Base-by-base conservation (phyloP, 1,140 invertebrate species). In the Cydia fagiglandana region DNA sequence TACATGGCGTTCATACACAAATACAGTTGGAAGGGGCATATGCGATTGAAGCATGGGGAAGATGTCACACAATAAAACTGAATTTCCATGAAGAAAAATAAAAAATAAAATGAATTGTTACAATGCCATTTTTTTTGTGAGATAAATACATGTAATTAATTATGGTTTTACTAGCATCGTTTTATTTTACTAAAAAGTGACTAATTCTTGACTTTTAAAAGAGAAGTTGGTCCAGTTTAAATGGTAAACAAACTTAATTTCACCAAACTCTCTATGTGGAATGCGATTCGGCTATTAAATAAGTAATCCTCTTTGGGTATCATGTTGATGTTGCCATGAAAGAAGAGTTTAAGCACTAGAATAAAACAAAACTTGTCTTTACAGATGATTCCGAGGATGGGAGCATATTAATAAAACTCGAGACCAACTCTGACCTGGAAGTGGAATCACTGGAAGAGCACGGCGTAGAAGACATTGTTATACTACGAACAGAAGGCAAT, bases 1-100 rank as follows among this genome's bases (percentile, higher is more conserved):
- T 85, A 86, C 4, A 90, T 91, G 74, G 81, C 87, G 0, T 94
- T 93, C 79, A 77, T 81, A 1, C 82, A 87, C 45, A 83, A 91
- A 47, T 90, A 89, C 66, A 88, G 84, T 45, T 88, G 84, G 84
- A 86, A 86, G 4, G 86, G 83, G 75, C 91, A 93, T 34, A 86
- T 89, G 87, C 81, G 87, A 7, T 87, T 83, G 7, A 89, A 88
- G 47, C 88, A 90, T 74, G 83, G 84, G 2, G 84, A 84, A 77
- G 80, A 83, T 10, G 78, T 82, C n/a, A 85, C 79, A 64, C 15
- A 15, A 47, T 47, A 47, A 47, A 13, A 13, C 10, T 61, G 24
- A 30, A 64, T 12, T 28, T 17, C 17, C 10, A 17, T 56, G 5
- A 17, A 13, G 15, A 1, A 56, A 56, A 56, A 47, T 47, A 47